These are phyloP conservation scores for Montifringilla adamsi DNA, from an alignment of 2,113 vertebrate genomes.

Conservation along the genomic window DNA sequence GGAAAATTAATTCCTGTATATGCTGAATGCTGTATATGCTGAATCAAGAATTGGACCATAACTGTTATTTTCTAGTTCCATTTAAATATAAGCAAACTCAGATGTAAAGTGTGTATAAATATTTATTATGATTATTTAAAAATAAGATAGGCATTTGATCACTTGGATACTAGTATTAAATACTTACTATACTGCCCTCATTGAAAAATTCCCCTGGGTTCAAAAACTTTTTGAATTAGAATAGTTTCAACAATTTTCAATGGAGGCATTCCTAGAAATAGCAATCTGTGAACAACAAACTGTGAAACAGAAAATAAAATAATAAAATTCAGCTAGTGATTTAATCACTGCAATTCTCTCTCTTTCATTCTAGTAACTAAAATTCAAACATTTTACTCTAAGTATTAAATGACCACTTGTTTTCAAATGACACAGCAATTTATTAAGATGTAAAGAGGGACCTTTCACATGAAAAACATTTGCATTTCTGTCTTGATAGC, in stretches of 20 bases:
- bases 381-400: background rate
- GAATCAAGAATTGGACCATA: background rate
- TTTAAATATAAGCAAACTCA: background rate
- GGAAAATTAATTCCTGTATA: background rate
- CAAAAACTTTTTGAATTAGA: background rate
- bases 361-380: background rate
- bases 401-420: background rate
- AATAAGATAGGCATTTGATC: background rate
- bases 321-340: background rate
- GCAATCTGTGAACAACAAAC: background rate
- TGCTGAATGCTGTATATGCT: background rate
- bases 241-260: background rate
- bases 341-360: background rate
- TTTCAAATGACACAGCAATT: background rate
- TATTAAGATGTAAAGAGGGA: background rate
- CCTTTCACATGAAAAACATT: background rate
- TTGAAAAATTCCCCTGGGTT: background rate
- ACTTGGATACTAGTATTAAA: background rate
- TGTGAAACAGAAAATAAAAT: background rate
- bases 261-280: background rate
- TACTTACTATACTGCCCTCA: background rate
- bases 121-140: background rate
- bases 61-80: background rate
- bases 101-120: background rate
- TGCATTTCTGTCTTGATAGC: background rate